Evolutionary conservation across 2,113 vertebrate species (phyloP).

Genomic region (Calonectris borealis): DNA sequence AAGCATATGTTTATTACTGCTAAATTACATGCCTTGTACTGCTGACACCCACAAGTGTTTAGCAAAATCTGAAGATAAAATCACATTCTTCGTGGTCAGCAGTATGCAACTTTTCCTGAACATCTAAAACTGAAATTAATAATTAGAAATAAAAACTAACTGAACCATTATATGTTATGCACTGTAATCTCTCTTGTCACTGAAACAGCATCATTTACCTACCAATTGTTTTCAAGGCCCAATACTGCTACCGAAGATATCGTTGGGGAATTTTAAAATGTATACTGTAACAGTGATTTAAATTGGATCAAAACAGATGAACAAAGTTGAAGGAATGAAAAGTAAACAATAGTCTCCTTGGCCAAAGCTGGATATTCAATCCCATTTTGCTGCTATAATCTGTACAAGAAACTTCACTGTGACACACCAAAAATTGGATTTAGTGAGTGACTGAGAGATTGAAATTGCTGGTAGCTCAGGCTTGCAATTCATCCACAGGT

Average conservation of each 20-base stretch:
- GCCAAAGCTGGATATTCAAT: constrained; percentile 13
- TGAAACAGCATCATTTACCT: background rate
- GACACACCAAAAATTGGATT: constrained; percentile 25
- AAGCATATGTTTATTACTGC: background rate
- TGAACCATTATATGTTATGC: background rate
- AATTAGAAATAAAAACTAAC: background rate
- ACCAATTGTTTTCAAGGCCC: background rate
- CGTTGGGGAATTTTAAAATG: background rate
- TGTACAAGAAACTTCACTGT: constrained; percentile 6
- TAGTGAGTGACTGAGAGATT: background rate
- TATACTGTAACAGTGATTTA: background rate
- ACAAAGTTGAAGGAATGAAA: background rate
- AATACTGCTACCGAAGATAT: background rate
- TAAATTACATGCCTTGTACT: background rate
- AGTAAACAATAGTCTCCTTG: background rate
- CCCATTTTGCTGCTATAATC: constrained; percentile 10
- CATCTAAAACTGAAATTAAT: background rate
- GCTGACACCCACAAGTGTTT: background rate
- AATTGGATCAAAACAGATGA: background rate
- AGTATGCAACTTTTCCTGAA: background rate
- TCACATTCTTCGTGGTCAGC: background rate
- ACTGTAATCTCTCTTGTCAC: background rate
- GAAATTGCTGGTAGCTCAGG: background rate
- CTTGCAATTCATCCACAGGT: constrained; percentile 22
- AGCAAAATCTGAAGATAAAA: constrained; percentile 19